A percentile compares a stretch with the other conserved stretches of the same genome.
Conservation (phyloP, 2,113 vertebrate species). For the Capreolus pygargus region DNA sequence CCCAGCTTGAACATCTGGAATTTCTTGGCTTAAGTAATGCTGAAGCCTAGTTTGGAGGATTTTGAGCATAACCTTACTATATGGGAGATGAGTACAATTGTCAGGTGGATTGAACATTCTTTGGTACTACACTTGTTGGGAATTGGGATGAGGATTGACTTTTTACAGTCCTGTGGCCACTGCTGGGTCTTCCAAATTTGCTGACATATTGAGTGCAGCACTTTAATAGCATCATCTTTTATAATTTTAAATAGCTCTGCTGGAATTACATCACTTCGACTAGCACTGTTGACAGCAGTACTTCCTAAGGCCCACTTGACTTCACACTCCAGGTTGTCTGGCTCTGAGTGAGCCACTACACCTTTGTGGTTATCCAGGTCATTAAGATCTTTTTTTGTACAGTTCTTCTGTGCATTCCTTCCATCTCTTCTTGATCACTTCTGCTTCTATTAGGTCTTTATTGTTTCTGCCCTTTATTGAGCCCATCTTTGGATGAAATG, state of each 20-base stretch:
- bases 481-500: background rate
- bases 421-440: background rate
- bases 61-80: background rate
- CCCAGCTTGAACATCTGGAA: background rate
- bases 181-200: background rate
- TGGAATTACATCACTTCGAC: background rate
- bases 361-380: background rate
- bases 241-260: background rate
- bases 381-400: background rate
- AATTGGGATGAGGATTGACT: background rate
- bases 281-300: background rate
- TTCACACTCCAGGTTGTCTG: background rate
- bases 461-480: background rate
- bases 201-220: background rate
- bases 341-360: background rate
- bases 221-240: background rate
- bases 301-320: background rate
- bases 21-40: background rate
- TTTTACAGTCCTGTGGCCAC: background rate
- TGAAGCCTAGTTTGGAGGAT: background rate
- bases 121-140: background rate
- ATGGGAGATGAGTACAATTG: background rate
- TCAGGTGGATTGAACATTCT: background rate
- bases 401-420: background rate
- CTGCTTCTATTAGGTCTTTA: background rate